These are phyloP conservation scores for Zoroaster sp. DNA, from an alignment of 53 echinoderm and acorn worm genomes.

Conservation along the genomic window DNA sequence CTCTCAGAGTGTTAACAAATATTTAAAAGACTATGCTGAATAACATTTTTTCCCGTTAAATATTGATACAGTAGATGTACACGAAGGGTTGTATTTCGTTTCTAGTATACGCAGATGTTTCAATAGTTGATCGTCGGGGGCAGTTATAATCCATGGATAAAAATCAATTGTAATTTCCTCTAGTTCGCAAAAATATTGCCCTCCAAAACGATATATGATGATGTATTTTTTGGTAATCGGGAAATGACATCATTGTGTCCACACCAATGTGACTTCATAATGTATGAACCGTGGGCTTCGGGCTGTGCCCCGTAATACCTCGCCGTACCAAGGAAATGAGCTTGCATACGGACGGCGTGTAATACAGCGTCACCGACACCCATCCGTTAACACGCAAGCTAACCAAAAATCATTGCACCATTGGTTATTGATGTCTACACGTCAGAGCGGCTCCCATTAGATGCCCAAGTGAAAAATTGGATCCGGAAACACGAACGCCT, in stretches of 20 bases:
- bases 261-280: neutral
- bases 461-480: neutral
- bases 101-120: neutral
- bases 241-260: neutral
- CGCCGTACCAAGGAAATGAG: neutral
- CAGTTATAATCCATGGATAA: neutral
- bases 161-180: neutral
- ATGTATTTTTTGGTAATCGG: too few relatives aligned
- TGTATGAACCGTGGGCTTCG: neutral
- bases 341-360: neutral
- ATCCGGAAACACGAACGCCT: neutral
- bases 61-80: neutral
- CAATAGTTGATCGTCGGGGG: neutral
- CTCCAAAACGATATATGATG: too few relatives aligned
- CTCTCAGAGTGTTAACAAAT: neutral
- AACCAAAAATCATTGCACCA: neutral
- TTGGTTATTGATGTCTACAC: constrained; percentile 4
- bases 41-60: neutral
- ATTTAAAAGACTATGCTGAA: neutral
- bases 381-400: constrained; percentile 23
- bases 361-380: neutral
- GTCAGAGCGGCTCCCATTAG: neutral
- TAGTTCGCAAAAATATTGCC: neutral
- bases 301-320: neutral
- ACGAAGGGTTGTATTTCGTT: neutral